These are phyloP conservation scores for Enhydra lutris DNA, from an alignment of 2,113 vertebrate species.

Conservation along the genomic window DNA sequence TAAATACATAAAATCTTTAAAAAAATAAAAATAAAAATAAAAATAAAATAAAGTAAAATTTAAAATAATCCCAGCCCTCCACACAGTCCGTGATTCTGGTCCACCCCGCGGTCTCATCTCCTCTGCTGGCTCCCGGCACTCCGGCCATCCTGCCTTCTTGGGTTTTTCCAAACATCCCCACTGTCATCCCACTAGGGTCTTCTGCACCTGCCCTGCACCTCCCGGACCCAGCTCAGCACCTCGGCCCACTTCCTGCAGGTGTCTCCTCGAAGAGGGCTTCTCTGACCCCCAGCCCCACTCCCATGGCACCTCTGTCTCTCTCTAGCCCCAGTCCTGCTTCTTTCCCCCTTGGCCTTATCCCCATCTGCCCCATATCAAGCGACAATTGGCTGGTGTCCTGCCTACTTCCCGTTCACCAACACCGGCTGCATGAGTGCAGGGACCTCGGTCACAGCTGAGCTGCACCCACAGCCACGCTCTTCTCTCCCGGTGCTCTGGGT, in stretches of 20 bases:
- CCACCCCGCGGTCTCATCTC: accelerated
- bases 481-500: not conserved
- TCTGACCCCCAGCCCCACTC: not conserved
- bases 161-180: accelerated
- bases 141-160: not conserved
- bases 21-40: too few relatives aligned
- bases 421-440: not conserved
- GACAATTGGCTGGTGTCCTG: not conserved
- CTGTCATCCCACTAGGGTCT: not conserved
- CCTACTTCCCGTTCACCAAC: accelerated
- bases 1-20: too few relatives aligned
- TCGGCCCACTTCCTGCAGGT: not conserved
- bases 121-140: not conserved
- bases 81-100: not conserved
- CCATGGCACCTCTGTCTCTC: not conserved
- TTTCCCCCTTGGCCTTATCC: not conserved
- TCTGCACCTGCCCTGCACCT: not conserved
- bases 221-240: not conserved
- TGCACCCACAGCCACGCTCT: not conserved
- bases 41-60: not conserved
- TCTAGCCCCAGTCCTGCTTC: not conserved
- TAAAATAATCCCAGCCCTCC: not conserved
- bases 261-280: not conserved
- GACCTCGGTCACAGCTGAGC: not conserved
- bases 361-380: not conserved